Base-by-base conservation (phyloP, 2,888 invertebrate species). In the Sinodicranocentrus sp. region DNA sequence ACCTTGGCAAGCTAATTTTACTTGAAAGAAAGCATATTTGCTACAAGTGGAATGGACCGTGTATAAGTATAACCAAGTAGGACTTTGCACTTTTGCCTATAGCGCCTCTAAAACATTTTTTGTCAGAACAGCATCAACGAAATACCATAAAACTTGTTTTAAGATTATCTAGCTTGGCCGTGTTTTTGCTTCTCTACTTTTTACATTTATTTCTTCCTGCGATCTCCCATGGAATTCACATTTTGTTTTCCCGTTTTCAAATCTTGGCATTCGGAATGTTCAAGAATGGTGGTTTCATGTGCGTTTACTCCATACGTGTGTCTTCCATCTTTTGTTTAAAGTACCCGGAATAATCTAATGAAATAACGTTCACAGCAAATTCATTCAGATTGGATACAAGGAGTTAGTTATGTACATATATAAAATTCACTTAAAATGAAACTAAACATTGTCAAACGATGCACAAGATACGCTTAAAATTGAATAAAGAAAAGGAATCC, bases 111-210 rank as follows among this genome's bases (percentile, higher is more conserved):
- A 21, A 5, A 5, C 54, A 54, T n/a, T 44, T 73, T 71, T 26
- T 43, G 43, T 43, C 25, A 73, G 73, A 61, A 44, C 73, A 73
- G 39, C 48, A 57, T 61, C 75, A 87, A 84, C 84, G 72, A 84
- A 85, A 87, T 87, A 86, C 86, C 84, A 79, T 72, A 85, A 87
- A 87, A 87, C 87, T 86, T 85, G 87, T 87, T 87, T 85, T 79
- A 61, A 83, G 70, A 76, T 70, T 57, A 57, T 57, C 57, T 48
- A n/a, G n/a, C 48, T 48, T n/a, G 48, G 48, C n/a, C 48, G 48
- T 43, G 61, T 44, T 75, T 61, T 54, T 44, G 15, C 28, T 6
- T 52, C 28, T 68, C 43, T 54, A 28, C 48, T n/a, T 71, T 59
- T 39, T 77, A 28, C 19, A 57, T 68, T 33, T 44, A 19, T 2